Base-by-base conservation (phyloP, 2,113 vertebrate genomes). In the Phocoena phocoena region DNA sequence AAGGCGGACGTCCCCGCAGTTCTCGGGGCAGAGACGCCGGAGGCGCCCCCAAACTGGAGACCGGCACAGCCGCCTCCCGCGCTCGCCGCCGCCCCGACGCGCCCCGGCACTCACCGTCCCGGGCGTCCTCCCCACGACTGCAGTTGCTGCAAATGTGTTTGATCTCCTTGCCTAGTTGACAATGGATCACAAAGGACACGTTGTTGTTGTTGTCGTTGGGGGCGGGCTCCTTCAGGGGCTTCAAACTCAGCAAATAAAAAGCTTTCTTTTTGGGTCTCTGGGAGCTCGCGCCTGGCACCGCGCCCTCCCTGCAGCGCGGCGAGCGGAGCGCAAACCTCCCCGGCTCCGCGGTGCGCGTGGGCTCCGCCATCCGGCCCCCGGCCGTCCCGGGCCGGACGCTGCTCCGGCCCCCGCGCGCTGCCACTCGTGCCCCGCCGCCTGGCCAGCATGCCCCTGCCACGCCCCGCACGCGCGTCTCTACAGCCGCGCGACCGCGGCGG, bases 101-200 rank as follows among this genome's bases (percentile, higher is more conserved):
- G 92, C 92, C 97, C 83, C 90, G 14, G 96, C 98, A 99, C 99
- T 99, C 99, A 99, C 99, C 99, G 97, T 99, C 99, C 97, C 99
- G 99, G 94, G 99, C 98, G 98, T 99, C 99, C 98, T 99, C 99
- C 95, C 99, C 99, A 70, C 99, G 99, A 97, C 99, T 99, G 99
- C 99, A 99, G 98, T 99, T 99, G 99, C 99, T 99, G 99, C 99
- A 99, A 97, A 99, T 99, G 98, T 99, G 99, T 98, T 99, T 99
- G 96, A 99, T 99, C 98, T 99, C 99, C 98, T 99, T 99, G 96
- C 99, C 99, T 97, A 99, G 99, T 98, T 99, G 99, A 98, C 99
- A 99, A 98, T 99, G 99, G 98, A 99, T 99, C 97, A 99, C 99
- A 90, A 99, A 99, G 97, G 99, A 99, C 98, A 99, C 99, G 98